These are phyloP conservation scores for Lynx canadensis DNA, from an alignment of 2,113 vertebrate species.

Conservation along the genomic window DNA sequence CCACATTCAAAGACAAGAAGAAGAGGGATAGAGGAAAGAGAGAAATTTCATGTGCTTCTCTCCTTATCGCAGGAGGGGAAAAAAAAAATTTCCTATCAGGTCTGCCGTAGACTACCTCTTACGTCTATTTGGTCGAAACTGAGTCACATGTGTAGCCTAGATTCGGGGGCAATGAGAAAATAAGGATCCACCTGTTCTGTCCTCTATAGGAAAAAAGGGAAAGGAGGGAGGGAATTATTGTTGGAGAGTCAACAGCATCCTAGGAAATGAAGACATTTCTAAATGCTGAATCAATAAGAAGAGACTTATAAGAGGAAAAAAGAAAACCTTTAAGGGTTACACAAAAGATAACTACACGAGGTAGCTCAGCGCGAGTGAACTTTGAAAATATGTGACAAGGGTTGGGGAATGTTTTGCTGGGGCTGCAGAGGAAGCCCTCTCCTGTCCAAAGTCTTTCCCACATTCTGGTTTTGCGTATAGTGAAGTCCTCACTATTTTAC, in stretches of 20 bases:
- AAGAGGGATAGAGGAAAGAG: background rate
- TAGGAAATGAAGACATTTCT: background rate
- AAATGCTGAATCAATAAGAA: background rate
- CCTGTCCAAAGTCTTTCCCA: background rate
- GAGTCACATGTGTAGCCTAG: background rate
- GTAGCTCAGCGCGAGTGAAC: background rate
- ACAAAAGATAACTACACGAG: background rate
- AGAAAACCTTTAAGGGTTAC: background rate
- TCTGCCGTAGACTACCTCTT: background rate
- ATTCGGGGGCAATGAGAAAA: background rate
- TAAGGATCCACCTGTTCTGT: background rate
- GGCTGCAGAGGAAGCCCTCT: background rate
- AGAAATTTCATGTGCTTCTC: background rate
- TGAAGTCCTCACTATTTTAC: background rate
- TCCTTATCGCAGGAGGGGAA: background rate
- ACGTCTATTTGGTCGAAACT: background rate
- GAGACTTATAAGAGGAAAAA: background rate
- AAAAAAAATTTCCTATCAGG: background rate
- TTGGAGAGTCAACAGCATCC: background rate
- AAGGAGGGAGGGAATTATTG: background rate
- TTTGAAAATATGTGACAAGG: background rate
- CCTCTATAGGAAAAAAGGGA: background rate
- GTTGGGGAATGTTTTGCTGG: background rate
- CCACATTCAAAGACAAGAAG: background rate
- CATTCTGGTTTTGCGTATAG: background rate